These are phyloP conservation scores for Steinernema hermaphroditum DNA, from an alignment of 2,888 invertebrate genomes.

Conservation along the genomic window DNA sequence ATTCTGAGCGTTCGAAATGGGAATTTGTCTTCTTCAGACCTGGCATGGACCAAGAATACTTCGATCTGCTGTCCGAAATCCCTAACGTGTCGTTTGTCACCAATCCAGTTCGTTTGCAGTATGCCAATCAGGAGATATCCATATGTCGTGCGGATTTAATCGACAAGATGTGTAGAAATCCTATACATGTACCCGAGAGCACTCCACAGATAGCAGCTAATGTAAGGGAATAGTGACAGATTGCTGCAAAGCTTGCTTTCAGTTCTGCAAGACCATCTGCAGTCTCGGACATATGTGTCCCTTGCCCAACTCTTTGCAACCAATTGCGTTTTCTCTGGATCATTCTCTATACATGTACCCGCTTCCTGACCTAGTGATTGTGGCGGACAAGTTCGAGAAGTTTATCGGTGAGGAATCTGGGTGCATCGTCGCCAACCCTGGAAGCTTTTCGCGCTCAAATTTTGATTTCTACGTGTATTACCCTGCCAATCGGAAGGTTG, in stretches of 20 bases:
- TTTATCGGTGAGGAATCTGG: conserved; percentile 75
- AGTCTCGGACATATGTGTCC: conserved; percentile 77
- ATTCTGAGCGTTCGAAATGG: too few relatives aligned
- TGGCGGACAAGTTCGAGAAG: conserved; percentile 86
- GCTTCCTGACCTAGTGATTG: conserved; percentile 86
- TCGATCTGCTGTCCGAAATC: conserved; percentile 65
- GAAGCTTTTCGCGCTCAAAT: conserved; percentile 72
- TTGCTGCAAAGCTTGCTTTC: too few relatives aligned
- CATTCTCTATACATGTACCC: conserved; percentile 85
- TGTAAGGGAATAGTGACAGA: too few relatives aligned
- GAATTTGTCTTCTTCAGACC: too few relatives aligned
- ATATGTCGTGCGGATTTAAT: conserved; percentile 86
- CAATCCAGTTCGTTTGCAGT: conserved; percentile 92
- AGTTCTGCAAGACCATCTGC: conserved; percentile 45
- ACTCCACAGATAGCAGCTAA: conserved; percentile 33
- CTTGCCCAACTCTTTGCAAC: conserved; percentile 76
- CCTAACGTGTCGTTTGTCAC: conserved; percentile 80
- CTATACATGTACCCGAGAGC: conserved; percentile 78
- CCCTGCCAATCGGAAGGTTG: conserved; percentile 78
- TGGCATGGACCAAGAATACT: conserved; percentile 26
- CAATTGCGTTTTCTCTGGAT: conserved; percentile 89
- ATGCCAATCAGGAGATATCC: conserved; percentile 77
- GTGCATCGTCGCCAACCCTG: conserved; percentile 84
- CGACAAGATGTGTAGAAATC: conserved; percentile 86
- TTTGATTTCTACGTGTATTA: conserved; percentile 88